Percentiles rank a stretch among this genome's conserved stretches.
These are phyloP conservation scores for Trichosurus vulpecula DNA, from an alignment of 2,797 vertebrate species.

Conservation along the genomic window DNA sequence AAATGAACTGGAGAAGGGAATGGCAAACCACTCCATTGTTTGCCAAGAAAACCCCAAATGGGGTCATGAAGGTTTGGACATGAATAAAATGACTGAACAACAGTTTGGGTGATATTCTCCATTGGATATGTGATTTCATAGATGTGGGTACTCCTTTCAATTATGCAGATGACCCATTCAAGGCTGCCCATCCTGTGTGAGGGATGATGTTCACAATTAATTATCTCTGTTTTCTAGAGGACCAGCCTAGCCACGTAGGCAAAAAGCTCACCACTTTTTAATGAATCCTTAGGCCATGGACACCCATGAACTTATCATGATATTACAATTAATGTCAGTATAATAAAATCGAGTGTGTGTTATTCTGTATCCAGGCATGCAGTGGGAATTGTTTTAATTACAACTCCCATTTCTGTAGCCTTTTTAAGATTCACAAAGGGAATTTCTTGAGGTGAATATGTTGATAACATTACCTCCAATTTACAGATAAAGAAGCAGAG, in stretches of 20 bases:
- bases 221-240: not conserved
- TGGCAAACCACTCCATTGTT: no score
- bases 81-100: no score
- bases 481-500: not conserved
- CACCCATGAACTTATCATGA: not conserved
- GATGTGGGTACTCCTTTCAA: not conserved
- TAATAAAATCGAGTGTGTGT: not conserved
- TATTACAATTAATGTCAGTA: not conserved
- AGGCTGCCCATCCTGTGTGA: not conserved
- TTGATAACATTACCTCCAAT: not conserved
- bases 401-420: not conserved
- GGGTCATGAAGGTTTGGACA: no score
- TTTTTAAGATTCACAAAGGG: not conserved
- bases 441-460: not conserved
- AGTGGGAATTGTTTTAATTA: not conserved
- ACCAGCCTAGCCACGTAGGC: not conserved
- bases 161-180: not conserved
- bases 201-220: not conserved
- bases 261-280: not conserved
- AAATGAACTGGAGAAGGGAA: no score
- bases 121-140: not conserved
- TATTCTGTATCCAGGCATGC: not conserved
- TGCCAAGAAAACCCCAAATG: no score
- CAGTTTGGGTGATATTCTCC: not conserved
- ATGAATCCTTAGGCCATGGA: not conserved